Percentiles rank a stretch among this genome's conserved stretches.
Evolutionary conservation across 2,797 vertebrate species (phyloP).

Genomic region (Pempheris klunzingeri): DNA sequence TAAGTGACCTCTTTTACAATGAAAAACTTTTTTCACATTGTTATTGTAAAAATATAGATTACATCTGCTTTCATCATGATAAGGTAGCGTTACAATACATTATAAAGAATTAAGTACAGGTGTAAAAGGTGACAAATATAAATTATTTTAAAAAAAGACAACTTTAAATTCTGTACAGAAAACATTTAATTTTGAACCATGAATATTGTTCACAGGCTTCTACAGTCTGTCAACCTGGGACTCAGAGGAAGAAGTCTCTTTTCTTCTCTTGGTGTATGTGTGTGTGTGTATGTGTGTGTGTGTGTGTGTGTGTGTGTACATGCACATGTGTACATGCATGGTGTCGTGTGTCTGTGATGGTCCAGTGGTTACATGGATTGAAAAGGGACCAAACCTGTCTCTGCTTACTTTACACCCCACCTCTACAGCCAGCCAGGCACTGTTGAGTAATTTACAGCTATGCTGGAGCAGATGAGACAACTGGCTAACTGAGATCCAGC

Average conservation of each 20-base stretch:
- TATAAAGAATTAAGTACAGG: neutral
- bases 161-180: neutral
- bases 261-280: conserved; percentile 9
- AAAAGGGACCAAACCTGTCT: conserved; percentile 72
- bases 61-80: neutral
- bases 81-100: neutral
- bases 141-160: neutral
- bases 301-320: neutral
- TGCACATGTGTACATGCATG: conserved; percentile 1
- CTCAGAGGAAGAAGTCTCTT: neutral
- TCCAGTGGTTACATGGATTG: conserved; percentile 48
- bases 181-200: neutral
- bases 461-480: conserved; percentile 80
- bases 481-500: conserved; percentile 62
- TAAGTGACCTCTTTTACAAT: neutral
- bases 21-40: neutral
- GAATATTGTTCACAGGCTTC: neutral
- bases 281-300: neutral
- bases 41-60: neutral
- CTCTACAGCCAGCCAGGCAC: conserved; percentile 62
- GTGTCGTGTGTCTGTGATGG: conserved; percentile 20
- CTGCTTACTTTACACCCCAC: conserved; percentile 80
- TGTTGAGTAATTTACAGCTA: conserved; percentile 84
- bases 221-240: neutral
- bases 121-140: neutral